phyloP scores from a whole-genome alignment of 2,888 invertebrate species.

The Pheosia gnoma region DNA sequence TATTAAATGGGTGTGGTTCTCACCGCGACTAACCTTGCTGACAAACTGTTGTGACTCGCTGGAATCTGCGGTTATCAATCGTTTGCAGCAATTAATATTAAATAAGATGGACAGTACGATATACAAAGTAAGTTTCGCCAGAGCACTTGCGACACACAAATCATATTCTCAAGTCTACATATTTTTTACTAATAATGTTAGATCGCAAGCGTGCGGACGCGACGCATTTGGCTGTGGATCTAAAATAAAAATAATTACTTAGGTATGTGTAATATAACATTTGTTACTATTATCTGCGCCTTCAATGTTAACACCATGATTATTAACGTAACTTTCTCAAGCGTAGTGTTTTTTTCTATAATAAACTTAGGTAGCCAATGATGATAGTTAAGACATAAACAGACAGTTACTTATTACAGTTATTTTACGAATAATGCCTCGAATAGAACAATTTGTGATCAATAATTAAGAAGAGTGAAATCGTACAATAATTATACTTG shows the following conservation, averaged over 20 bases:
- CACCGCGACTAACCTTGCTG: conserved; percentile 55
- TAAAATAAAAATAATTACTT: conserved; percentile 40
- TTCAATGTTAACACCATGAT: conserved; percentile 57
- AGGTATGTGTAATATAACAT: conserved; percentile 39
- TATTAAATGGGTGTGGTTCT: conserved; percentile 57
- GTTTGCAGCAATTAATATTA: conserved; percentile 57
- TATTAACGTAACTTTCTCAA: conserved; percentile 45
- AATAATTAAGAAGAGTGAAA: conserved; percentile 75
- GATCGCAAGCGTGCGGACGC: conserved; percentile 53
- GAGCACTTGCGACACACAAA: conserved; percentile 83
- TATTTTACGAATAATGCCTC: conserved; percentile 63
- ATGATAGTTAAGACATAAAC: conserved; percentile 49
- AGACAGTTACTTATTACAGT: conserved; percentile 55
- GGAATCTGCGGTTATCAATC: conserved; percentile 51
- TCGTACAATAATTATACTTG: conserved; percentile 80
- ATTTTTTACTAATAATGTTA: conserved; percentile 31
- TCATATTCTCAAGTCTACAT: conserved; percentile 49
- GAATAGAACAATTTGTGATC: conserved; percentile 71
- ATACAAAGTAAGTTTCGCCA: conserved; percentile 66
- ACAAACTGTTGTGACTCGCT: conserved; percentile 58
- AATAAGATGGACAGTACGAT: conserved; percentile 82
- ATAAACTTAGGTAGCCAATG: conserved; percentile 49
- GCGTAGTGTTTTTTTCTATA: conserved; percentile 39
- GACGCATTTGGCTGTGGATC: conserved; percentile 72
- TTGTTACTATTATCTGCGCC: conserved; percentile 54